A percentile compares a stretch with the other conserved stretches of the same genome.
Evolutionary conservation across 1,140 invertebrate genomes (phyloP).

Genomic region (Macrobrachium nipponense): DNA sequence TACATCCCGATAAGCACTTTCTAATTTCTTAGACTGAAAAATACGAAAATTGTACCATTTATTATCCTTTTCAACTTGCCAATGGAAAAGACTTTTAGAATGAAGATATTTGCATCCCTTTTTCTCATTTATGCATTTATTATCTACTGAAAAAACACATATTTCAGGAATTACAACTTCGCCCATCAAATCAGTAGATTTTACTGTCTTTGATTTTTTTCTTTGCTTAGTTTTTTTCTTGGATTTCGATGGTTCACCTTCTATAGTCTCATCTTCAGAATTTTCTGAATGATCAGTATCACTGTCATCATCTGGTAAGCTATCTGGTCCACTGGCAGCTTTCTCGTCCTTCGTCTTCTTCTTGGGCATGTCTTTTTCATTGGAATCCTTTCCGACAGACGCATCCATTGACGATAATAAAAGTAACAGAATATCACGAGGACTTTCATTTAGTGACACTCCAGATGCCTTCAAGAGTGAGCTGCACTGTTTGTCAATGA

Average conservation of each 20-base stretch:
- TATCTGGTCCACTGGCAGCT: neutral
- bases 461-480: neutral
- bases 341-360: neutral
- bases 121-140: conserved; percentile 40
- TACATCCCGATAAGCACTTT: conserved; percentile 45
- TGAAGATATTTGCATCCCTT: conserved; percentile 45
- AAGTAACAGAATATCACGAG: conserved; percentile 34
- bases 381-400: neutral
- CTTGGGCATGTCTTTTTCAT: no score
- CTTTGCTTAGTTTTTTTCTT: neutral
- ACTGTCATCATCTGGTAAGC: neutral
- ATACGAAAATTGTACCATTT: conserved; percentile 52
- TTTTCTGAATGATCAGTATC: neutral
- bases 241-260: neutral
- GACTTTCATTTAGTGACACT: conserved; percentile 31
- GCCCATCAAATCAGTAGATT: conserved; percentile 35
- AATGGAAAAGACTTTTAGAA: conserved; percentile 44
- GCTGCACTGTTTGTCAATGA: conserved; percentile 17
- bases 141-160: conserved; percentile 29
- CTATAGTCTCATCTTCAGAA: neutral
- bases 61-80: conserved; percentile 36
- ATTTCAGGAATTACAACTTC: conserved; percentile 48
- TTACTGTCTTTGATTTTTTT: conserved; percentile 1
- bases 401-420: neutral
- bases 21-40: conserved; percentile 40